Conservation (phyloP, 2,888 invertebrate genomes). For the Epiperipatus broadwayi region DNA sequence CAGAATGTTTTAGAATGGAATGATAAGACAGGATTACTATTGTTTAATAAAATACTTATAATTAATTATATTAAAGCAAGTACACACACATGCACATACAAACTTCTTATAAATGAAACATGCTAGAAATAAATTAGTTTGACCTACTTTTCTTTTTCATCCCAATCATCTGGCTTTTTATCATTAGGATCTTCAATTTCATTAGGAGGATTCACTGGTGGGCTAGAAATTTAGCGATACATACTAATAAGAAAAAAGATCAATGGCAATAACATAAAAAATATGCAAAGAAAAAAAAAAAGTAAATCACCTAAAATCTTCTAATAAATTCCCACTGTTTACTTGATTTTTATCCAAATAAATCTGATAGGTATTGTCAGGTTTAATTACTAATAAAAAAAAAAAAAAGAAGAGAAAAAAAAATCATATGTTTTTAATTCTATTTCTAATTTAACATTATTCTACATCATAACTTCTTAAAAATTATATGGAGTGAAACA, state of each 20-base stretch:
- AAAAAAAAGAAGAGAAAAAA: constrained; percentile 8
- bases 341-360: constrained; percentile 59
- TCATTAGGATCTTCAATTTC: constrained; percentile 81
- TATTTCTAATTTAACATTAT: too few species aligned
- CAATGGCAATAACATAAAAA: background rate
- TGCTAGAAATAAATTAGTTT: constrained; percentile 12
- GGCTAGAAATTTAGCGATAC: constrained; percentile 31
- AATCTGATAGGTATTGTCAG: constrained; percentile 61
- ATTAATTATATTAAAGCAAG: too few species aligned
- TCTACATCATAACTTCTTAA: too few species aligned
- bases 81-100: background rate
- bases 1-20: too few species aligned
- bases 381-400: constrained; percentile 38
- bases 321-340: constrained; percentile 64
- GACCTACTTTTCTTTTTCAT: constrained; percentile 58
- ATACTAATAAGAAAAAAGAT: constrained; percentile 5
- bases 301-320: constrained; percentile 47
- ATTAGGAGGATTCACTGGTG: constrained; percentile 80
- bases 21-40: too few species aligned
- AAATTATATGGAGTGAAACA: too few species aligned
- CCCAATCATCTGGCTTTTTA: constrained; percentile 73
- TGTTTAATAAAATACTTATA: too few species aligned
- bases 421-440: too few species aligned
- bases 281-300: constrained; percentile 9
- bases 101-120: too few species aligned